Conservation (phyloP, 2,888 invertebrate genomes). For the Lepidocyrtoides sp. region DNA sequence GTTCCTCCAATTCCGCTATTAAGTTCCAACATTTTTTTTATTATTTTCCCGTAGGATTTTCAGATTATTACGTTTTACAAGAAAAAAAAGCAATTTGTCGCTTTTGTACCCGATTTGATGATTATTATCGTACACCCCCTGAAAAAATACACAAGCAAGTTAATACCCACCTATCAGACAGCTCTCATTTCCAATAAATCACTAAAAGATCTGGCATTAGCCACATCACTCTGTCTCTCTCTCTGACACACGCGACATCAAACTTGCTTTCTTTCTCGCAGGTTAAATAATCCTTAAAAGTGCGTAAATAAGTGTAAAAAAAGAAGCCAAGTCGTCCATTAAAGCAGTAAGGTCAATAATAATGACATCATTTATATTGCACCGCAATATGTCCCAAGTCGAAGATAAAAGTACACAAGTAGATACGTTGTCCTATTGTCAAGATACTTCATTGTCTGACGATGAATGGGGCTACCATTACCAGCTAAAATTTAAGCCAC, state of each 20-base stretch:
- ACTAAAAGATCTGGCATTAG: background rate
- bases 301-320: background rate
- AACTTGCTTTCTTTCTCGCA: background rate
- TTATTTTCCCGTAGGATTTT: background rate
- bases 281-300: conserved; percentile 41
- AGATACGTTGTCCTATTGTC: background rate
- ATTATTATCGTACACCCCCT: conserved; percentile 39
- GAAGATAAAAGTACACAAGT: conserved; percentile 24
- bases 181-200: conserved; percentile 56
- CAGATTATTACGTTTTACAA: conserved; percentile 1
- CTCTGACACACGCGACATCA: conserved; percentile 6
- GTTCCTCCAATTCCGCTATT: conserved; percentile 3
- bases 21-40: background rate
- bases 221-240: background rate
- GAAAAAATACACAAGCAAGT: background rate
- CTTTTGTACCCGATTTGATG: conserved; percentile 5
- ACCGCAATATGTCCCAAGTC: conserved; percentile 64
- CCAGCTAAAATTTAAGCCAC: conserved; percentile 34
- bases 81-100: conserved; percentile 52
- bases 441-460: background rate
- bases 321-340: background rate
- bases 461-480: background rate
- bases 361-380: conserved; percentile 70
- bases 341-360: conserved; percentile 65
- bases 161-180: background rate